A percentile compares a stretch with the other conserved stretches of the same genome.
Conservation (phyloP, 2,797 vertebrate species). For the Amphiprion clarkii region DNA sequence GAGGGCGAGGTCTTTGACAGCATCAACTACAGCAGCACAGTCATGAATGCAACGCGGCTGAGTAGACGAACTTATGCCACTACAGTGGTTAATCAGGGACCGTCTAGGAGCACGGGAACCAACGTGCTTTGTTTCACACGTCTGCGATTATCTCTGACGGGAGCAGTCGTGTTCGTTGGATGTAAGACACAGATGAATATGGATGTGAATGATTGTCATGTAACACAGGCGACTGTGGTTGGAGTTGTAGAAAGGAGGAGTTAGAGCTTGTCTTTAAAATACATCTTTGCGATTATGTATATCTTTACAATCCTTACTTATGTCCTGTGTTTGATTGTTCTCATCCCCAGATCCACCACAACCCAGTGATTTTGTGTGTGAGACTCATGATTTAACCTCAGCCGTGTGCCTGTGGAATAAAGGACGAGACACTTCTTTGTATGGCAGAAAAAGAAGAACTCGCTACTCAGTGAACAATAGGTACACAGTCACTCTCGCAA, state of each 20-base stretch:
- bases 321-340: neutral
- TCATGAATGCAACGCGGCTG: conserved; percentile 59
- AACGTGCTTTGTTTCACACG: conserved; percentile 63
- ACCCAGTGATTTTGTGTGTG: conserved; percentile 78
- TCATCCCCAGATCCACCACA: conserved; percentile 78
- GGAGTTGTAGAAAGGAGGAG: neutral
- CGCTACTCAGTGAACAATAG: conserved; percentile 78
- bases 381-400: conserved; percentile 79
- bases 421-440: conserved; percentile 67
- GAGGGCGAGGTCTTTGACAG: conserved; percentile 54
- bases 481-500: conserved; percentile 54
- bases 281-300: neutral
- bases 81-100: conserved; percentile 48
- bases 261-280: neutral
- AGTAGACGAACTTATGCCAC: conserved; percentile 77
- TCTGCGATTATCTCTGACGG: accelerated
- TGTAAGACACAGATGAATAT: conserved; percentile 75
- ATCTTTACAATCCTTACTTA: neutral
- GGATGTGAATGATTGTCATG: conserved; percentile 4
- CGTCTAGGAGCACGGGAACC: conserved; percentile 35
- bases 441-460: conserved; percentile 48
- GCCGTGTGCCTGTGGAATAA: conserved; percentile 80
- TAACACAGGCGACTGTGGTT: neutral
- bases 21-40: neutral
- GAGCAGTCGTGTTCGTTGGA: conserved; percentile 83